phyloP scores from a whole-genome alignment of 2,888 invertebrate genomes.

The Diaphora mendica region DNA sequence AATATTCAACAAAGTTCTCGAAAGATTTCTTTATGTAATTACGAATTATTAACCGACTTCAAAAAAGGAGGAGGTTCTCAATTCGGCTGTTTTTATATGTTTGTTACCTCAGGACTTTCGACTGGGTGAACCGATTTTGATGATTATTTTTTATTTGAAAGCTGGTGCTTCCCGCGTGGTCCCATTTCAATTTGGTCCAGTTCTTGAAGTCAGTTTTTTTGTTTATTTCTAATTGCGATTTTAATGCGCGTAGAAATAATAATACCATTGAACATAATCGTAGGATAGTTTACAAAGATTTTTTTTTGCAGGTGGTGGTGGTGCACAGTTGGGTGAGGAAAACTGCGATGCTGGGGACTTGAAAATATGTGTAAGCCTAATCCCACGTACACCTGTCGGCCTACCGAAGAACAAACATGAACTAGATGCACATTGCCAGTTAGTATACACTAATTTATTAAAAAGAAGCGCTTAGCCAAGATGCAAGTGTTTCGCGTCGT shows the following conservation, averaged over 20 bases:
- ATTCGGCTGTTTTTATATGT: too few species aligned
- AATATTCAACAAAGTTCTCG: neutral
- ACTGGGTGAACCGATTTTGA: too few species aligned
- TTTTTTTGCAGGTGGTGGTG: conserved; percentile 62
- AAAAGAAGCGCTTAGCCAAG: too few species aligned
- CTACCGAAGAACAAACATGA: conserved; percentile 73
- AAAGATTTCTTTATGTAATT: neutral
- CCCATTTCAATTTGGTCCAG: too few species aligned
- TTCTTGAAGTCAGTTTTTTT: too few species aligned
- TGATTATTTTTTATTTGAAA: too few species aligned
- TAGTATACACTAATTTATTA: conserved; percentile 42
- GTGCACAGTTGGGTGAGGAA: conserved; percentile 72
- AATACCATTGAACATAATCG: neutral
- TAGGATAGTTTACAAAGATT: neutral
- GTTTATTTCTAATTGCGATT: too few species aligned
- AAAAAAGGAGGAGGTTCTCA: too few species aligned
- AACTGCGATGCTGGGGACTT: conserved; percentile 72
- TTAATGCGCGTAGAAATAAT: neutral
- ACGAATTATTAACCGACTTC: too few species aligned
- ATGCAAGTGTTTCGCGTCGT: too few species aligned
- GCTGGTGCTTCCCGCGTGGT: too few species aligned
- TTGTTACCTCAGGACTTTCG: too few species aligned
- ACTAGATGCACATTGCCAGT: conserved; percentile 78
- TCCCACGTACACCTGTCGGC: conserved; percentile 75
- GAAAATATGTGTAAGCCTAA: conserved; percentile 68